phyloP scores from a whole-genome alignment of 2,113 vertebrate species.

The Cottus gobio region DNA sequence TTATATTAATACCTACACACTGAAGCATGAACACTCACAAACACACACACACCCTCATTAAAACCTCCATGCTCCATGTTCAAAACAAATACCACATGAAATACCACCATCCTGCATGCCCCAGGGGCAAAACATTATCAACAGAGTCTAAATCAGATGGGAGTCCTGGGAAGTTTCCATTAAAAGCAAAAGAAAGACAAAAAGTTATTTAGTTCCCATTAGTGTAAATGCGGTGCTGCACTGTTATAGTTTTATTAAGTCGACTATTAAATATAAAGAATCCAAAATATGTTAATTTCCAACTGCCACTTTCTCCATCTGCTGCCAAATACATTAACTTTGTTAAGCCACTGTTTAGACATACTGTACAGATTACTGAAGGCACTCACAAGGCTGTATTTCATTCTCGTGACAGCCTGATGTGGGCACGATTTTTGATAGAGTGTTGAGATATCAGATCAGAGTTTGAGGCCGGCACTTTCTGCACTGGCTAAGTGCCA shows the following conservation, averaged over 20 bases:
- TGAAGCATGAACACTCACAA: not conserved
- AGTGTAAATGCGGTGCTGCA: not conserved
- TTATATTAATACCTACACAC: slow-evolving; percentile 56
- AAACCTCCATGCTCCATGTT: slow-evolving; percentile 26
- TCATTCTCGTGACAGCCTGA: slow-evolving; percentile 20
- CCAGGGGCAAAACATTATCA: slow-evolving; percentile 34
- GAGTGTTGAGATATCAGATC: slow-evolving; percentile 45
- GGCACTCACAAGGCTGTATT: slow-evolving; percentile 3
- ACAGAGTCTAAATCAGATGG: slow-evolving; percentile 11
- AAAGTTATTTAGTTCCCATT: not conserved
- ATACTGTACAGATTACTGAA: slow-evolving; percentile 18
- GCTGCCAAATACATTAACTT: not conserved
- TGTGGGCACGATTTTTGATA: slow-evolving; percentile 18
- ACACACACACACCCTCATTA: slow-evolving; percentile 38
- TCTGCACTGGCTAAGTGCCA: slow-evolving; percentile 33
- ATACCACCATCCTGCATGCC: slow-evolving; percentile 25
- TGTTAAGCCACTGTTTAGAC: not conserved
- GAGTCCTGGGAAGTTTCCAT: slow-evolving; percentile 11
- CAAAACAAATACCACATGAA: slow-evolving; percentile 50
- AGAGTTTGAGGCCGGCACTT: slow-evolving; percentile 27
- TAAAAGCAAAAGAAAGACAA: not conserved
- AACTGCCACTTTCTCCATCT: not conserved
- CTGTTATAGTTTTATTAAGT: not conserved
- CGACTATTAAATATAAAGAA: not conserved
- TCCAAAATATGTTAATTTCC: not conserved